Percentiles rank a stretch among this genome's conserved stretches.
These are phyloP conservation scores for Aspidiotus destructor DNA, from an alignment of 2,888 invertebrate genomes.

Conservation along the genomic window DNA sequence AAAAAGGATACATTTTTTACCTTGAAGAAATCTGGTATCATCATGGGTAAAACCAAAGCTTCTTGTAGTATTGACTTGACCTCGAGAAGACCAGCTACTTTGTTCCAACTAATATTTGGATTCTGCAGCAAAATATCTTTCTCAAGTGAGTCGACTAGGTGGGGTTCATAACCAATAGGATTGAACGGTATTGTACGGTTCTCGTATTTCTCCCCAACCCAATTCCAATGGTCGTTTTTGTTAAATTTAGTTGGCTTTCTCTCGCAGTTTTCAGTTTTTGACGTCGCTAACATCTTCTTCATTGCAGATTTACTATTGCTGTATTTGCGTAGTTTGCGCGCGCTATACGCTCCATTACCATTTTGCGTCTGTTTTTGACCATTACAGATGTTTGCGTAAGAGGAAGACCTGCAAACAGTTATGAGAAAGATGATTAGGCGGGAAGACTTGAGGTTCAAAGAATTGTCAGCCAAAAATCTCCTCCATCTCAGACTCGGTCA, in stretches of 20 bases:
- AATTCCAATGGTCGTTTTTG: slow-evolving; percentile 16
- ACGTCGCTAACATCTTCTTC: slow-evolving; percentile 27
- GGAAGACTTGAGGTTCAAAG: not conserved
- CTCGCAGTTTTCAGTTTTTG: not conserved
- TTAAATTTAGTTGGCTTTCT: slow-evolving; percentile 10
- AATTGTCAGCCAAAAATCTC: not conserved
- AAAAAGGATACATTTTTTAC: slow-evolving; percentile 41
- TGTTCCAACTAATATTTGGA: slow-evolving; percentile 71
- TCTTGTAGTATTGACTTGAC: slow-evolving; percentile 71
- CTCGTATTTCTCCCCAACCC: slow-evolving; percentile 28
- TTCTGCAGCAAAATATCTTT: slow-evolving; percentile 73
- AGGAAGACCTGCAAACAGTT: slow-evolving; percentile 34
- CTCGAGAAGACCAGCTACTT: slow-evolving; percentile 62
- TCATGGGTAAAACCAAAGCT: slow-evolving; percentile 74
- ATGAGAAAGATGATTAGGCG: not conserved
- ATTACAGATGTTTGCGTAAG: slow-evolving; percentile 25
- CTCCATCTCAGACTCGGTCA: too few species aligned
- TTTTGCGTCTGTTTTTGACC: slow-evolving; percentile 30
- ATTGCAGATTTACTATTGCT: slow-evolving; percentile 23
- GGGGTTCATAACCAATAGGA: slow-evolving; percentile 46
- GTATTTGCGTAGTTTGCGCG: slow-evolving; percentile 23
- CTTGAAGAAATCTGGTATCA: slow-evolving; percentile 83
- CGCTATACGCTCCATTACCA: slow-evolving; percentile 1
- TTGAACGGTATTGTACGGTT: slow-evolving; percentile 18
- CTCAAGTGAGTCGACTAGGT: slow-evolving; percentile 72